A percentile compares a stretch with the other conserved stretches of the same genome.
phyloP scores from a whole-genome alignment of 2,113 vertebrate genomes.

The Haplochromis vanheusdeni region DNA sequence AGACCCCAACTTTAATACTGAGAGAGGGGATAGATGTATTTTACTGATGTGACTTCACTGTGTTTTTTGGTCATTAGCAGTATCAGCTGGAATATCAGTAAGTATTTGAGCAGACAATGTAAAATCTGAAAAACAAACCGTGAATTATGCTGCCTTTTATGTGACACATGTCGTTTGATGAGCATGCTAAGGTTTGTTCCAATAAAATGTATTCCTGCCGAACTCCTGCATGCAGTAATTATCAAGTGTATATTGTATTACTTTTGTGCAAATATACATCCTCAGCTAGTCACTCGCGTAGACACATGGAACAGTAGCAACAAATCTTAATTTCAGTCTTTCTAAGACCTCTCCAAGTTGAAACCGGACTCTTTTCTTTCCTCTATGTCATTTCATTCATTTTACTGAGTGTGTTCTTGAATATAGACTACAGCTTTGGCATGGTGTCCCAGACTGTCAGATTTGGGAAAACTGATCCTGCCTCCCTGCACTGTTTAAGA shows the following conservation, averaged over 20 bases:
- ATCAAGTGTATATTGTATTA: neutral
- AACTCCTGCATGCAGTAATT: neutral
- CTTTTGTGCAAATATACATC: neutral
- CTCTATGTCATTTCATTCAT: constrained; percentile 47
- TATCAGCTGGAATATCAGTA: neutral
- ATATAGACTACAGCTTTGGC: constrained; percentile 48
- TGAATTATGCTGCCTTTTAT: neutral
- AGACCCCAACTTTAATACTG: rapidly evolving
- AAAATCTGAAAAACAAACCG: neutral
- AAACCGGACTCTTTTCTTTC: constrained; percentile 50
- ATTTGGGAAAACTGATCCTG: constrained; percentile 51
- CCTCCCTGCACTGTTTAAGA: constrained; percentile 40
- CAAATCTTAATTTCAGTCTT: constrained; percentile 37
- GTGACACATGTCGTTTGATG: neutral
- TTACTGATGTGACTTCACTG: neutral
- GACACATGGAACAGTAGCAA: constrained; percentile 44
- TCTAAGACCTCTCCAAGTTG: constrained; percentile 35
- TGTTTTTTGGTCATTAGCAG: neutral
- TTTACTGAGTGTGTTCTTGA: constrained; percentile 33
- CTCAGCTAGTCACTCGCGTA: neutral
- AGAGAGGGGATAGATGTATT: neutral
- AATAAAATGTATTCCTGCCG: neutral
- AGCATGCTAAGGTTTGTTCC: neutral
- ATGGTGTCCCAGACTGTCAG: constrained; percentile 44
- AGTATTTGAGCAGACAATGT: neutral